These are phyloP conservation scores for Thera britannica DNA, from an alignment of 2,888 invertebrate genomes.

Conservation along the genomic window DNA sequence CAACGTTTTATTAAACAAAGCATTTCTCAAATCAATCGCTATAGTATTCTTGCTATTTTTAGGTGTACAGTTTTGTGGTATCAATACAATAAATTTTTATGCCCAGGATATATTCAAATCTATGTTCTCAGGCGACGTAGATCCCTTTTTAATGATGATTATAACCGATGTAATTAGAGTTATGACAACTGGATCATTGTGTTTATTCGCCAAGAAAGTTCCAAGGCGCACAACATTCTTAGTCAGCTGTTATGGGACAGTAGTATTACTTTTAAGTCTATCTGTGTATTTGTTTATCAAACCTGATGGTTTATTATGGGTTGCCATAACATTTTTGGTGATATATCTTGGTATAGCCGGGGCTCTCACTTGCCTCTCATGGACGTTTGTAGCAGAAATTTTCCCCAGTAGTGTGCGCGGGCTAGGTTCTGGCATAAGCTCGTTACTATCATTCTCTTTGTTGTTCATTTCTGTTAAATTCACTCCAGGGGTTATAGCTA, in stretches of 20 bases:
- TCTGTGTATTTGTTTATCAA: constrained; percentile 48
- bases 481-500: constrained; percentile 52
- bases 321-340: constrained; percentile 51
- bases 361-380: constrained; percentile 50
- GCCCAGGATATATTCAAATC: constrained; percentile 54
- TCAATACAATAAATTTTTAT: constrained; percentile 60
- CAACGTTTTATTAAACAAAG: constrained; percentile 48
- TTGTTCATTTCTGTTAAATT: constrained; percentile 59
- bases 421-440: constrained; percentile 58
- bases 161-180: constrained; percentile 55
- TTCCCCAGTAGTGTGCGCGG: constrained; percentile 61
- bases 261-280: constrained; percentile 46
- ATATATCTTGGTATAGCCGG: constrained; percentile 52
- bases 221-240: constrained; percentile 54
- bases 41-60: constrained; percentile 48
- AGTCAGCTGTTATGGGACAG: constrained; percentile 45
- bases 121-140: constrained; percentile 55
- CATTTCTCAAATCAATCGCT: constrained; percentile 50
- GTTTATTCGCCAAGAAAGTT: constrained; percentile 49
- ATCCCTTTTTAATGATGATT: constrained; percentile 57
- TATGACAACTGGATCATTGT: constrained; percentile 41
- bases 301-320: constrained; percentile 47
- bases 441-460: constrained; percentile 53
- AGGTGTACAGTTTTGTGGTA: constrained; percentile 56
- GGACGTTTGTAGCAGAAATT: constrained; percentile 62